These are phyloP conservation scores for Hemaris fuciformis DNA, from an alignment of 2,888 invertebrate genomes.

Conservation along the genomic window DNA sequence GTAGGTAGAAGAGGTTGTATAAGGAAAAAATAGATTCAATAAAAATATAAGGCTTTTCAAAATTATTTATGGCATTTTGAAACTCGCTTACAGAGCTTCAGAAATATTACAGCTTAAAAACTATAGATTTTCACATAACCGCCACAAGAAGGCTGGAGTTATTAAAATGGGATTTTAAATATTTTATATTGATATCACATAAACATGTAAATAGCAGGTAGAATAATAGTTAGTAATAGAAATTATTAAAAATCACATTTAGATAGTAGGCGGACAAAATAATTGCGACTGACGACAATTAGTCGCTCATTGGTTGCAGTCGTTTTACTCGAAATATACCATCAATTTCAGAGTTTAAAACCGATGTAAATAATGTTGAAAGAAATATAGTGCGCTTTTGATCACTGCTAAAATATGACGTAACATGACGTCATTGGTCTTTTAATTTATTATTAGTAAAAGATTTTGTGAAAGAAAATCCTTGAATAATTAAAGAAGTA, in stretches of 20 bases:
- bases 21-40: slow-evolving; percentile 60
- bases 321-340: background rate
- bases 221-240: background rate
- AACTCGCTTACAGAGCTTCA: slow-evolving; percentile 27
- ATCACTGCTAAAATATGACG: background rate
- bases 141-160: slow-evolving; percentile 32
- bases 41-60: slow-evolving; percentile 39
- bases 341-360: background rate
- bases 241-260: background rate
- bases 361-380: background rate
- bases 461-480: too few relatives aligned
- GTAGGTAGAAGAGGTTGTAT: slow-evolving; percentile 82
- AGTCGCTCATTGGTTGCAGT: background rate
- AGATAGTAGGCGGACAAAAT: background rate
- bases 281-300: background rate
- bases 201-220: background rate
- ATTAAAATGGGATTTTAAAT: background rate
- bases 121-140: slow-evolving; percentile 16
- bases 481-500: too few relatives aligned
- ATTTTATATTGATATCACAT: background rate
- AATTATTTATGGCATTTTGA: slow-evolving; percentile 3
- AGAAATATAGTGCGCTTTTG: background rate
- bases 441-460: too few relatives aligned
- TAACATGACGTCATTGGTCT: background rate
- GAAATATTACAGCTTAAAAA: slow-evolving; percentile 20